phyloP scores from a whole-genome alignment of 2,797 vertebrate species.

The Craterocephalus amniculus region DNA sequence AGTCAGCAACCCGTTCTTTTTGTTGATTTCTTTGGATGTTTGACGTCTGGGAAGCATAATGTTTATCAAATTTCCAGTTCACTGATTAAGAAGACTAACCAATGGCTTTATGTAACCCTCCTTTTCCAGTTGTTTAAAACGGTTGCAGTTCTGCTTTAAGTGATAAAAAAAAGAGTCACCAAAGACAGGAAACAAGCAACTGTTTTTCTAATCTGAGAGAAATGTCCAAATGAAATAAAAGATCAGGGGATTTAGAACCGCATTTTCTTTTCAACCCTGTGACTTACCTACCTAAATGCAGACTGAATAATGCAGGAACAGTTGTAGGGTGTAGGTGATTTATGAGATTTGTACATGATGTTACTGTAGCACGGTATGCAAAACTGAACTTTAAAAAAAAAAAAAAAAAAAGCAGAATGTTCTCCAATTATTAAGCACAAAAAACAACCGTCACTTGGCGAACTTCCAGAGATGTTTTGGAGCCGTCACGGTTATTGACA shows the following conservation, averaged over 20 bases:
- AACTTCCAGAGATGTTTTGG: slow-evolving; percentile 62
- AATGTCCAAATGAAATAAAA: slow-evolving; percentile 62
- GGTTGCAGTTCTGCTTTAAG: slow-evolving; percentile 24
- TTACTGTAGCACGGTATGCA: slow-evolving; percentile 20
- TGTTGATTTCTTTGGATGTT: slow-evolving; percentile 19
- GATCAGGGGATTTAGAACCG: slow-evolving; percentile 36
- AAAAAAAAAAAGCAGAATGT: slow-evolving; percentile 29
- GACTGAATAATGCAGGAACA: slow-evolving; percentile 43
- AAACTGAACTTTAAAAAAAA: slow-evolving; percentile 5
- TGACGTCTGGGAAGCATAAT: slow-evolving; percentile 30
- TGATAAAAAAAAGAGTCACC: slow-evolving; percentile 5
- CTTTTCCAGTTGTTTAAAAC: slow-evolving; percentile 39
- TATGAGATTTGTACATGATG: slow-evolving; percentile 12
- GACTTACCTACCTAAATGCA: slow-evolving; percentile 40
- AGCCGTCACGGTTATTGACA: slow-evolving; percentile 60
- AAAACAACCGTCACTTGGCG: slow-evolving; percentile 48
- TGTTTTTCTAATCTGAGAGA: slow-evolving; percentile 17
- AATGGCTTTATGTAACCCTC: slow-evolving; percentile 64
- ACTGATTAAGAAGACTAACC: slow-evolving; percentile 68
- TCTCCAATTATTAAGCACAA: slow-evolving; percentile 66
- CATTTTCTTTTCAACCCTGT: slow-evolving; percentile 17
- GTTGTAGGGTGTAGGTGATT: slow-evolving; percentile 11
- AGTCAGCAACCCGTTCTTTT: slow-evolving; percentile 16
- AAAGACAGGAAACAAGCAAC: slow-evolving; percentile 1
- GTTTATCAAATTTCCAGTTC: slow-evolving; percentile 29